Evolutionary conservation across 2,113 vertebrate genomes (phyloP), one percentile per base, ranked within the genome.

Genomic region (Sarotherodon lohbergeri): DNA sequence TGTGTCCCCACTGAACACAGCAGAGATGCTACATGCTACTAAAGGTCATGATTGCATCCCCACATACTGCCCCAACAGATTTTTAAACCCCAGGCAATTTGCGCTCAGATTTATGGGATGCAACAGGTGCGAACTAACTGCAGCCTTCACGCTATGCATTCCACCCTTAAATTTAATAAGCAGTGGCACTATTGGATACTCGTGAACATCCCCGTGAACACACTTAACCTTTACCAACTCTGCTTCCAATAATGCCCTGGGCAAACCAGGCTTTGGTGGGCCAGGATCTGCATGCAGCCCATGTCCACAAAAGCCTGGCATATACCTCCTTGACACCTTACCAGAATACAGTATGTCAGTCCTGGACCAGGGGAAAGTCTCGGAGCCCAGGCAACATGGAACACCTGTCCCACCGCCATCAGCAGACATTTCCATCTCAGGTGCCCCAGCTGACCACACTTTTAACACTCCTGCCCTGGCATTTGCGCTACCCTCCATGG

Each of bases 51-150:
- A n/a, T 54, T 19, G n/a, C 19, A n/a, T 54, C 50, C 50, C 50
- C 50, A 54, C 50, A 54, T 54, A 54, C 50, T 54, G 19, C 50
- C 50, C 50, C 50, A n/a, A 54, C 50, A 54, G 19, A 54, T 54
- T n/a, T 54, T 54, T 3, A 54, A 54, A 54, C 19, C 50, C 19
- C 50, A 10, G 19, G 19, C n/a, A 54, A 54, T 54, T 54, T 54
- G 50, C n/a, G 50, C 50, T 10, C 19, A 54, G 50, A 54, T 54
- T 54, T 54, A 5, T 10, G 2, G 50, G 50, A 54, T 54, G 50
- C 1, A 4, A 54, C 0, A 9, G 50, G 50, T n/a, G 50, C 50
- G 0, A 54, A 54, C 50, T 54, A 54, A n/a, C 50, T 5, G 50
- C 50, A n/a, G 50, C 9, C 5, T 54, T 54, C 9, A 54, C 19